Evolutionary conservation across 2,797 vertebrate genomes (phyloP).

Genomic region (Cephalopachus bancanus): DNA sequence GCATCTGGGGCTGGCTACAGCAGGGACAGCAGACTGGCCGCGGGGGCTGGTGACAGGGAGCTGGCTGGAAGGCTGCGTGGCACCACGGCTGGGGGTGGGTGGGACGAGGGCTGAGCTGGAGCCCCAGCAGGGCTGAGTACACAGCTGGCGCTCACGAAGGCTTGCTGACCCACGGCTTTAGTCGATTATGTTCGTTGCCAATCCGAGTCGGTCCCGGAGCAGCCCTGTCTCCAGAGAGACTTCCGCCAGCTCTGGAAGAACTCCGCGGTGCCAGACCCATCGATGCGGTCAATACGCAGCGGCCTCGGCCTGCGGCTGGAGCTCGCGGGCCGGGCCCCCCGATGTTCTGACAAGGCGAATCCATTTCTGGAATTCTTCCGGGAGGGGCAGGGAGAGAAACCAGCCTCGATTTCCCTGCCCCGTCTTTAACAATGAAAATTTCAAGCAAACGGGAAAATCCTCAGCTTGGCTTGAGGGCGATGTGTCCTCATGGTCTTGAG

Average conservation of each 20-base stretch:
- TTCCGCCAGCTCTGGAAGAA: not conserved
- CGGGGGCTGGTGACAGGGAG: not conserved
- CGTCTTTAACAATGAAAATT: conserved; percentile 61
- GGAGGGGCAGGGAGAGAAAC: conserved; percentile 20
- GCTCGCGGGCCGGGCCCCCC: too few species aligned
- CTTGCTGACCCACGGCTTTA: not conserved
- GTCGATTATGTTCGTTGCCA: accelerated
- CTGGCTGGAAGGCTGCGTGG: not conserved
- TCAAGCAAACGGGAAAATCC: not conserved
- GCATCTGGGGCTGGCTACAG: not conserved
- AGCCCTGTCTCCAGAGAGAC: not conserved
- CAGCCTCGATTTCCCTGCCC: not conserved
- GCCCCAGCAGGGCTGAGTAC: not conserved
- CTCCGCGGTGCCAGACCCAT: not conserved
- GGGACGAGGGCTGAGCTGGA: accelerated
- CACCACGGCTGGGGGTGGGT: accelerated
- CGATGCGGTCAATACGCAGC: not conserved
- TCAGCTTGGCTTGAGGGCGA: not conserved
- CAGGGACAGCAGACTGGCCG: accelerated
- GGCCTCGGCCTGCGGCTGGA: not conserved
- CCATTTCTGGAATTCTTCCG: not conserved
- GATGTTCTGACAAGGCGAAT: conserved; percentile 8
- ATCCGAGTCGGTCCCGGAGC: not conserved
- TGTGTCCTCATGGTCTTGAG: not conserved
- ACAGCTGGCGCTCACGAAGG: not conserved